Conservation (phyloP, 2,797 vertebrate species). For the Malurus splendens region DNA sequence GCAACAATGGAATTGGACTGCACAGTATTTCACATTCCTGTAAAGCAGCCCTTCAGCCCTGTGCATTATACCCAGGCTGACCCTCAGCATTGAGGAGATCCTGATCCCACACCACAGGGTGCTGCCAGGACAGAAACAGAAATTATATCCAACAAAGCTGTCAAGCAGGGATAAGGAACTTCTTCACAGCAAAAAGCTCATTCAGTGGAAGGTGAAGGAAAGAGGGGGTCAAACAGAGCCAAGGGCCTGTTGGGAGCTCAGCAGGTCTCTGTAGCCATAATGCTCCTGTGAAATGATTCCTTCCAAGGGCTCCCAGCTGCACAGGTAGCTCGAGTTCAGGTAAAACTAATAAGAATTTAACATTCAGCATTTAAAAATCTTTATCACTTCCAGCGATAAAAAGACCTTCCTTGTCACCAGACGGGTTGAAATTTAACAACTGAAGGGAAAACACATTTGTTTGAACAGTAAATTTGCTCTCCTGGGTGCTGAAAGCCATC, state of each 20-base stretch:
- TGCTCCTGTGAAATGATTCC: not conserved
- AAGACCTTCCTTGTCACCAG: not conserved
- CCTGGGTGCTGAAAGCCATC: not conserved
- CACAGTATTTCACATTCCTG: not conserved
- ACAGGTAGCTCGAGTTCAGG: not conserved
- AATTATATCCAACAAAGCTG: not conserved
- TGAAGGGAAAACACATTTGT: not conserved
- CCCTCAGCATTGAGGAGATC: not conserved
- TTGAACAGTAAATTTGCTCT: not conserved
- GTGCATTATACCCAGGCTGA: not conserved
- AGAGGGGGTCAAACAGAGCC: not conserved
- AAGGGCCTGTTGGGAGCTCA: not conserved
- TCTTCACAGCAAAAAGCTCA: not conserved
- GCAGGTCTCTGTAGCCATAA: not conserved
- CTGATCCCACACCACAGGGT: fast-evolving
- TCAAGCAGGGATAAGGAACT: not conserved
- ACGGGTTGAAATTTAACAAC: not conserved
- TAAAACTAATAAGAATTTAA: not conserved
- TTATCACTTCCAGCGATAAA: not conserved
- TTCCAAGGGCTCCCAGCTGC: not conserved
- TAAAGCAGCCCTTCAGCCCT: not conserved
- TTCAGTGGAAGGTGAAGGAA: not conserved
- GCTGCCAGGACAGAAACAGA: not conserved
- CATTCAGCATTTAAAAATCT: not conserved
- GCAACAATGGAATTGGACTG: not conserved